Evolutionary conservation across 2,113 vertebrate species (phyloP).

Genomic region (Canis aureus): DNA sequence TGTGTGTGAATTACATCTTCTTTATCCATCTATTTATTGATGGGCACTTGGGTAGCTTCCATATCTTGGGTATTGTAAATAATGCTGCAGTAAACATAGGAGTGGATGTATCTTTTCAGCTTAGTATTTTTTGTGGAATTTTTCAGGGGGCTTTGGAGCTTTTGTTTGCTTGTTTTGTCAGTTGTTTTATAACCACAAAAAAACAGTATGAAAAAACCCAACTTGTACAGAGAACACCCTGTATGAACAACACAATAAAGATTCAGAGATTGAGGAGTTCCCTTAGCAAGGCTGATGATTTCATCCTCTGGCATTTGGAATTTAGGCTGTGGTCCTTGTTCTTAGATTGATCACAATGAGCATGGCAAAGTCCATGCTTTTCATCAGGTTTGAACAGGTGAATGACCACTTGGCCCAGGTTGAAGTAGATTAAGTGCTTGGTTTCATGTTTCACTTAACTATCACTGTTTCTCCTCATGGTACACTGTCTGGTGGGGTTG

Average conservation of each 20-base stretch:
- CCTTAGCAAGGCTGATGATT: not conserved
- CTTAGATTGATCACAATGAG: not conserved
- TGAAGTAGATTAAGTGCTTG: not conserved
- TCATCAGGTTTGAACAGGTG: not conserved
- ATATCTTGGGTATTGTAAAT: not conserved
- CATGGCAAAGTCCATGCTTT: not conserved
- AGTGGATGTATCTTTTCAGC: not conserved
- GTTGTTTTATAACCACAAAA: not conserved
- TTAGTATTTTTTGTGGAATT: not conserved
- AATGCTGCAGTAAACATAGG: not conserved
- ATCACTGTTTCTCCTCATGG: not conserved
- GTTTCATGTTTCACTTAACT: not conserved
- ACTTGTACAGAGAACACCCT: not conserved
- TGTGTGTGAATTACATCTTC: not conserved
- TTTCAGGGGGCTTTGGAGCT: not conserved
- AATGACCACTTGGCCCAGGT: not conserved
- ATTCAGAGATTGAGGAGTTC: not conserved
- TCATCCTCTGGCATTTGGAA: not conserved
- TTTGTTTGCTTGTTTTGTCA: not conserved
- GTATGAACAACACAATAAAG: not conserved
- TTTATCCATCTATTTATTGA: not conserved
- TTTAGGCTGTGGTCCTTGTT: not conserved
- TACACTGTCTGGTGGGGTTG: too few relatives aligned
- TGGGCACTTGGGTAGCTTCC: not conserved
- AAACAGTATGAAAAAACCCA: not conserved